Conservation (phyloP, 2,888 invertebrate genomes). For the Baccha elongata region DNA sequence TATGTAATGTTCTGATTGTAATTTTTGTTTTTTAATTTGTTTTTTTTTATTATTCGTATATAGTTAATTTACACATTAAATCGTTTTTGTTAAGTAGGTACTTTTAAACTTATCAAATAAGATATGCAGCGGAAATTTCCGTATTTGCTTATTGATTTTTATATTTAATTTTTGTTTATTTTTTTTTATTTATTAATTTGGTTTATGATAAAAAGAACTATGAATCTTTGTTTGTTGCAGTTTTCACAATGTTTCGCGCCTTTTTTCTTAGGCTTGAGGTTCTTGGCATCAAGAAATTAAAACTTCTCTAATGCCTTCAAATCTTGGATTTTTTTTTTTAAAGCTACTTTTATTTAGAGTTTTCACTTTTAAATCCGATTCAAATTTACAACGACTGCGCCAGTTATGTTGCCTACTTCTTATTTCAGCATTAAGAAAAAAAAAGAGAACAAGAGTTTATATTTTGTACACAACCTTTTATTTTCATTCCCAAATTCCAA, state of each 20-base stretch:
- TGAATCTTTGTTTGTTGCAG: neutral
- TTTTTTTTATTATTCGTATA: neutral
- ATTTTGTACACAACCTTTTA: too few relatives aligned
- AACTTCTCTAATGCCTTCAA: neutral
- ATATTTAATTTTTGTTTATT: neutral
- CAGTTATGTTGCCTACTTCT: neutral
- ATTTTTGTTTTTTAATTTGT: neutral
- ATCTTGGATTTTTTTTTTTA: neutral
- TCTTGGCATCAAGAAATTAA: slow-evolving; percentile 4
- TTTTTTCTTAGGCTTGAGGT: slow-evolving; percentile 4
- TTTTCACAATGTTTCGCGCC: neutral
- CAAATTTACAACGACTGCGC: neutral
- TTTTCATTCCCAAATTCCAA: too few relatives aligned
- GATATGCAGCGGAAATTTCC: neutral
- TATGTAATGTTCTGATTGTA: neutral
- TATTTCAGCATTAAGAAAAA: neutral
- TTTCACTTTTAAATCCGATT: too few relatives aligned
- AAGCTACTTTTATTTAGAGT: neutral
- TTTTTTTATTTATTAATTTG: too few relatives aligned
- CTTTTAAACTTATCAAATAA: neutral
- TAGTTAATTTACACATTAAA: neutral
- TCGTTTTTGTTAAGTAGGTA: too few relatives aligned
- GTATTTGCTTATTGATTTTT: neutral
- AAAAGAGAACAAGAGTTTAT: too few relatives aligned
- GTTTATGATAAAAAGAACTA: neutral